Conservation (phyloP, 1,140 invertebrate species). For the Uloborus diversus region DNA sequence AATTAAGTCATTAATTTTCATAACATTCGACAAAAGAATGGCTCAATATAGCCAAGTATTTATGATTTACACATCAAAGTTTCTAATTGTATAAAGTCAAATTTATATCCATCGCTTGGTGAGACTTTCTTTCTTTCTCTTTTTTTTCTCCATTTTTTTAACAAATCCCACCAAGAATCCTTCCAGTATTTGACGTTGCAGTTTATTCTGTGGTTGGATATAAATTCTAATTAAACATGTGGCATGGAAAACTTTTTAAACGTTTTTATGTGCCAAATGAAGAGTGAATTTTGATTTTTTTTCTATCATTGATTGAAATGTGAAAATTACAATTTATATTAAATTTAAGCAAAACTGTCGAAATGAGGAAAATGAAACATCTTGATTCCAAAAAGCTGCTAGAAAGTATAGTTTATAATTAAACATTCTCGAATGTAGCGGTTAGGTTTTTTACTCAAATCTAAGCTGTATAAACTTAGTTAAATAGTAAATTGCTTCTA, state of each 20-base stretch:
- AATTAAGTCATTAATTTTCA: slow-evolving; percentile 55
- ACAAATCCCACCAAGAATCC: neutral
- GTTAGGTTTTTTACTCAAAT: no score
- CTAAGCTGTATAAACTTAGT: no score
- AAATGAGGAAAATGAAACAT: no score
- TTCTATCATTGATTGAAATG: no score
- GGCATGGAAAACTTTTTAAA: slow-evolving; percentile 12
- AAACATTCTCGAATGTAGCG: no score
- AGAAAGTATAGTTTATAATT: no score
- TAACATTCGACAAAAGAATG: slow-evolving; percentile 41
- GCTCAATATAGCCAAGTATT: slow-evolving; percentile 18
- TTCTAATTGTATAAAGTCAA: slow-evolving; percentile 56
- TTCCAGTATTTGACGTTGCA: neutral
- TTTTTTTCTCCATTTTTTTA: slow-evolving; percentile 5
- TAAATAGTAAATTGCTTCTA: no score
- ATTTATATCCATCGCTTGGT: slow-evolving; percentile 39
- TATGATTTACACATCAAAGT: slow-evolving; percentile 54
- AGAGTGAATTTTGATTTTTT: no score
- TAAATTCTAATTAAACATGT: slow-evolving; percentile 52
- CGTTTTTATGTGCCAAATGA: no score
- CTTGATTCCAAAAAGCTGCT: no score
- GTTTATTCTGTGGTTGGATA: neutral
- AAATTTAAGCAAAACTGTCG: no score
- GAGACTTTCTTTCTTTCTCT: neutral
- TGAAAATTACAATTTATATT: no score